These are phyloP conservation scores for Nematolebias whitei DNA, from an alignment of 2,113 vertebrate species.

Conservation along the genomic window DNA sequence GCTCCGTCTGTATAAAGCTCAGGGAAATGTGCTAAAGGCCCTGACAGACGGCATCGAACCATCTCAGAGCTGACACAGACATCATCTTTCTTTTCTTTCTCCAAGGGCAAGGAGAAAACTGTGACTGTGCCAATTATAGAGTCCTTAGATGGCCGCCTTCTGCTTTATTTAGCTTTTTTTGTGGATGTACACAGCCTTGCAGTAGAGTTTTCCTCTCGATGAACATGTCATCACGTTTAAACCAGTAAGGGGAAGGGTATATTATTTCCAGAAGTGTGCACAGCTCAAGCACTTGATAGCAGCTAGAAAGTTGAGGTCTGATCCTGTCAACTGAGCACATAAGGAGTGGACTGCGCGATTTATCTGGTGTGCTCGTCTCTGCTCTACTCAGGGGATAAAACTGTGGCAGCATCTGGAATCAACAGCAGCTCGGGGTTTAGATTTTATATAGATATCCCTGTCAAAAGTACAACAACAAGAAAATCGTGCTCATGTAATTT, in stretches of 20 bases:
- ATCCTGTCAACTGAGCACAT: slow-evolving; percentile 61
- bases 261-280: slow-evolving; percentile 41
- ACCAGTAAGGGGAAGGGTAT: slow-evolving; percentile 34
- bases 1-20: slow-evolving; percentile 76
- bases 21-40: slow-evolving; percentile 71
- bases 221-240: slow-evolving; percentile 44
- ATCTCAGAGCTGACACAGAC: slow-evolving; percentile 75
- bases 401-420: slow-evolving; percentile 39
- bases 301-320: slow-evolving; percentile 60
- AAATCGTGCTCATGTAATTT: slow-evolving; percentile 39
- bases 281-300: slow-evolving; percentile 47
- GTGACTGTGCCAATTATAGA: slow-evolving; percentile 72
- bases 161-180: slow-evolving; percentile 48
- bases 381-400: slow-evolving; percentile 32
- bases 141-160: slow-evolving; percentile 58
- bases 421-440: slow-evolving; percentile 36
- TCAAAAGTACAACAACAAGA: slow-evolving; percentile 44
- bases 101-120: slow-evolving; percentile 65
- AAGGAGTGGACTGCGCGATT: slow-evolving; percentile 63
- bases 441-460: slow-evolving; percentile 43
- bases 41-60: slow-evolving; percentile 76
- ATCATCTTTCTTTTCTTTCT: slow-evolving; percentile 70
- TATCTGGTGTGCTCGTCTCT: slow-evolving; percentile 49
- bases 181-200: slow-evolving; percentile 31
- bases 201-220: slow-evolving; percentile 38